Evolutionary conservation across 2,888 invertebrate species (phyloP).

Genomic region (Colostygia pectinataria): DNA sequence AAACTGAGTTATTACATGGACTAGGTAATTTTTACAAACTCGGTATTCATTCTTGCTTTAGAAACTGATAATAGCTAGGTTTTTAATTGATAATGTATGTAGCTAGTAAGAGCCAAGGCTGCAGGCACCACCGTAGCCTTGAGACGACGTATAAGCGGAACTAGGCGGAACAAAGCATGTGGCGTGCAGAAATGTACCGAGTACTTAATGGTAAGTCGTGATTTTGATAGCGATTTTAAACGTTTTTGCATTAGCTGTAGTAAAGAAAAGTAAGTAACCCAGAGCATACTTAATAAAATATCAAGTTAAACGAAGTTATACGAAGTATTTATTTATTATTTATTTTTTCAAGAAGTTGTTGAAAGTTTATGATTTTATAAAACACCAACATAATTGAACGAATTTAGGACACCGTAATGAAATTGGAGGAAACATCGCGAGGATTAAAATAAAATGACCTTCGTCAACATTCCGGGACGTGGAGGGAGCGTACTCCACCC

Average conservation of each 20-base stretch:
- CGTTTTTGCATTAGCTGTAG: slow-evolving; percentile 2
- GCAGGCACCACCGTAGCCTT: slow-evolving; percentile 37
- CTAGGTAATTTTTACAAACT: too few relatives aligned
- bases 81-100: slow-evolving; percentile 41
- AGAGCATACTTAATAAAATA: too few relatives aligned
- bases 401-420: neutral
- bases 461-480: slow-evolving; percentile 6
- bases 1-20: too few relatives aligned
- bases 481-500: neutral
- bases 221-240: slow-evolving; percentile 25
- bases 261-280: too few relatives aligned
- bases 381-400: neutral
- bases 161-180: slow-evolving; percentile 41
- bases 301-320: too few relatives aligned
- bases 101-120: slow-evolving; percentile 37
- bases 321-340: neutral
- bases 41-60: too few relatives aligned
- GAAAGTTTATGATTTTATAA: neutral
- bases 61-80: too few relatives aligned
- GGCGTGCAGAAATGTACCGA: slow-evolving; percentile 36
- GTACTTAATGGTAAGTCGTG: slow-evolving; percentile 24
- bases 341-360: neutral
- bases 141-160: slow-evolving; percentile 34
- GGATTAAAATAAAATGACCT: slow-evolving; percentile 3
- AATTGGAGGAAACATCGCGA: neutral